These are phyloP conservation scores for Gerris buenoi DNA, from an alignment of 1,140 invertebrate genomes.

Conservation along the genomic window DNA sequence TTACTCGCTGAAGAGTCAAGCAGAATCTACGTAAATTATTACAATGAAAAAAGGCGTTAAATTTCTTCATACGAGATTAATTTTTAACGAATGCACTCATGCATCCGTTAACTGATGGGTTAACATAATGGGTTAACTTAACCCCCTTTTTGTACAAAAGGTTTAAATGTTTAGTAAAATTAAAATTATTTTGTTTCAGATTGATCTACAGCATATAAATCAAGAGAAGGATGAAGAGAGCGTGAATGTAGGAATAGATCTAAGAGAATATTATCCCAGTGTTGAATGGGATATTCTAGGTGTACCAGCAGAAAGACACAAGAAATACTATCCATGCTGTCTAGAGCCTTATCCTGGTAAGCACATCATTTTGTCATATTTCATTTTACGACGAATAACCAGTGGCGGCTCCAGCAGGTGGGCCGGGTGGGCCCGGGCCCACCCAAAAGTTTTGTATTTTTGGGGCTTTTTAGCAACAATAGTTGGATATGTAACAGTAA, in stretches of 20 bases:
- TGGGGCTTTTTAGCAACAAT: no score
- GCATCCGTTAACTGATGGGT: neutral
- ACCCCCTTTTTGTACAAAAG: conserved; percentile 6
- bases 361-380: neutral
- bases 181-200: conserved; percentile 47
- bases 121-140: neutral
- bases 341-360: conserved; percentile 69
- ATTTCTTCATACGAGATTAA: no score
- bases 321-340: conserved; percentile 80
- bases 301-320: conserved; percentile 77
- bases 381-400: neutral
- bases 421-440: no score
- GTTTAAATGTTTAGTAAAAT: no score
- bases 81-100: no score
- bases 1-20: no score
- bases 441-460: no score
- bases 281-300: conserved; percentile 96
- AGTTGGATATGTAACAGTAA: no score
- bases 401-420: no score
- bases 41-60: no score
- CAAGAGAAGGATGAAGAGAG: conserved; percentile 61
- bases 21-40: no score
- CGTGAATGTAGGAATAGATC: conserved; percentile 76
- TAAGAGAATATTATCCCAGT: conserved; percentile 86
- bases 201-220: conserved; percentile 80